A percentile compares a stretch with the other conserved stretches of the same genome.
Conservation (phyloP, 2,113 vertebrate genomes). For the Naja naja region DNA sequence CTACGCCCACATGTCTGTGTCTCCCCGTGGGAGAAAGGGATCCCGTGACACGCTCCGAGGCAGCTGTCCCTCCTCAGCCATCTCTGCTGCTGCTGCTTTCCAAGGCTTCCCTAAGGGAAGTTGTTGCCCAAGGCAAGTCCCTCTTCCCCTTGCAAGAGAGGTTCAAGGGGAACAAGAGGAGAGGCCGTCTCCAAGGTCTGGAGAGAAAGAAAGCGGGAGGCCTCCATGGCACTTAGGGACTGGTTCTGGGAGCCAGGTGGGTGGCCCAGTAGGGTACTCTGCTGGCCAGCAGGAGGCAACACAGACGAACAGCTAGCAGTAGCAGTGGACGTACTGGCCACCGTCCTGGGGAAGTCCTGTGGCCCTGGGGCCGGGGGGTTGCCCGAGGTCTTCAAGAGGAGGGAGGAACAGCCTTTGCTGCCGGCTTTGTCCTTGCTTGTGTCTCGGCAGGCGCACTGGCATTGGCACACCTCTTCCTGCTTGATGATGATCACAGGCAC, state of each 20-base stretch:
- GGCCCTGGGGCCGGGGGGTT: conserved; percentile 63
- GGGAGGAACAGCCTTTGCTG: conserved; percentile 70
- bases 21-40: not conserved
- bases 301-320: conserved; percentile 45
- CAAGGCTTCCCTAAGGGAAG: conserved; percentile 71
- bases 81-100: conserved; percentile 8
- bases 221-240: conserved; percentile 85
- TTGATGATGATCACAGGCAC: conserved; percentile 99
- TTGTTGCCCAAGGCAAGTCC: conserved; percentile 78
- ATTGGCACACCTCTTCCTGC: conserved; percentile 98
- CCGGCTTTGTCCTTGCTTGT: conserved; percentile 78
- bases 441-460: conserved; percentile 96
- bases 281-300: conserved; percentile 66
- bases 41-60: not conserved
- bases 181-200: conserved; percentile 83
- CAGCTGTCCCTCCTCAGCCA: conserved; percentile 10
- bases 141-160: conserved; percentile 86
- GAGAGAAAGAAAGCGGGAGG: conserved; percentile 89
- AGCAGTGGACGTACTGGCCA: conserved; percentile 44
- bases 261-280: conserved; percentile 61
- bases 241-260: conserved; percentile 71
- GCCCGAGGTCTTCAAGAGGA: conserved; percentile 55
- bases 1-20: conserved; percentile 72
- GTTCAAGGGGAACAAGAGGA: conserved; percentile 79
- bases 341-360: conserved; percentile 58